A percentile compares a stretch with the other conserved stretches of the same genome.
Evolutionary conservation across 2,113 vertebrate genomes (phyloP).

Genomic region (Eulemur macaco): DNA sequence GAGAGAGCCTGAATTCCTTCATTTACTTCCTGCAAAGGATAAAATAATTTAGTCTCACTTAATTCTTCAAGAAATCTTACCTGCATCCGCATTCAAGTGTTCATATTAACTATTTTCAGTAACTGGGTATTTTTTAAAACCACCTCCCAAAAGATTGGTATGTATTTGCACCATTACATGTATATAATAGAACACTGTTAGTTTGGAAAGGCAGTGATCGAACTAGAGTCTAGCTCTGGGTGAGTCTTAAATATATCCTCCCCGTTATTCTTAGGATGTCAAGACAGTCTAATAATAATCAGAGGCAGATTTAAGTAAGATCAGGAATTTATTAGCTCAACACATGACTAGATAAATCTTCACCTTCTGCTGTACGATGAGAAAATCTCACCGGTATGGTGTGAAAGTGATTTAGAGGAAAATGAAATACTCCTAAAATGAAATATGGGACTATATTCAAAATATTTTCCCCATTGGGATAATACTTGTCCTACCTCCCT

Average conservation of each 20-base stretch:
- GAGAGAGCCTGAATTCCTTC: conserved; percentile 95
- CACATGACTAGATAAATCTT: not conserved
- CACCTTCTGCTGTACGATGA: not conserved
- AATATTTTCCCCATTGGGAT: not conserved
- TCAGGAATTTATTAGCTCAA: not conserved
- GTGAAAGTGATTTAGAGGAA: not conserved
- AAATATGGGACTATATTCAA: not conserved
- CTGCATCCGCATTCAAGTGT: not conserved
- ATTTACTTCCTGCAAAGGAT: conserved; percentile 91
- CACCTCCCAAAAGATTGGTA: not conserved
- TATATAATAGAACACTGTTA: not conserved
- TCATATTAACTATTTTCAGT: not conserved
- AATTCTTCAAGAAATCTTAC: not conserved
- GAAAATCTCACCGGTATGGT: not conserved
- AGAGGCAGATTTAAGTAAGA: not conserved
- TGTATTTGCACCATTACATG: not conserved
- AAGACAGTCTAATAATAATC: not conserved
- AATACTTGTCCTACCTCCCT: not conserved
- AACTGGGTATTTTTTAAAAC: not conserved
- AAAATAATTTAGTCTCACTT: not conserved
- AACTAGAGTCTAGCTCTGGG: not conserved
- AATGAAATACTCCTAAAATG: not conserved
- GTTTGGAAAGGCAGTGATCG: not conserved
- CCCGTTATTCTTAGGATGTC: not conserved
- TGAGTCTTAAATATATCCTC: not conserved